A percentile compares a stretch with the other conserved stretches of the same genome.
phyloP scores from a whole-genome alignment of 2,113 vertebrate species.

The Tricholaema leucomelas region DNA sequence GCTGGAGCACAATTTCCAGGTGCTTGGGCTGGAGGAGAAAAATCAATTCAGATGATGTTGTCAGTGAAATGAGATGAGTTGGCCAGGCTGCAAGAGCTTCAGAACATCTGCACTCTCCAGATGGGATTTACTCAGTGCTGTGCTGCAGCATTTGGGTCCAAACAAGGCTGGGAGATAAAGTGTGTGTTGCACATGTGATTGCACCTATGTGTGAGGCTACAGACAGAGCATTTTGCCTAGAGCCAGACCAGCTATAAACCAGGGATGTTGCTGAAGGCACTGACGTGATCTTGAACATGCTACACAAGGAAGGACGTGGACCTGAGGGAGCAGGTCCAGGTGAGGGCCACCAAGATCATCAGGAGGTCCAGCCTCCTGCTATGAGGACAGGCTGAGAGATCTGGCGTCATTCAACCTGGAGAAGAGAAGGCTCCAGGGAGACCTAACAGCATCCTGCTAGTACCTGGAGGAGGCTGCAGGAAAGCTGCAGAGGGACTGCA shows the following conservation, averaged over 20 bases:
- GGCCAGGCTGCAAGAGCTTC: not conserved
- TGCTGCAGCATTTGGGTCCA: not conserved
- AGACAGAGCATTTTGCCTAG: not conserved
- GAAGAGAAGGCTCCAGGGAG: too few relatives aligned
- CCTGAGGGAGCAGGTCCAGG: too few relatives aligned
- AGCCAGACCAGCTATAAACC: not conserved
- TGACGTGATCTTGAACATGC: not conserved
- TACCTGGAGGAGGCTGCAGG: too few relatives aligned
- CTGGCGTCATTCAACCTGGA: too few relatives aligned
- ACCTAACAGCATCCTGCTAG: too few relatives aligned
- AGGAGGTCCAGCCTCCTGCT: too few relatives aligned
- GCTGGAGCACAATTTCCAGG: not conserved
- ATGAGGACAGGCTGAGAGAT: too few relatives aligned
- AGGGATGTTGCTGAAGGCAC: not conserved
- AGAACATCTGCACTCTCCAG: conserved; percentile 27
- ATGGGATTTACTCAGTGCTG: not conserved
- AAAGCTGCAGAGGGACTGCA: too few relatives aligned
- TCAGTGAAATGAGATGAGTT: not conserved
- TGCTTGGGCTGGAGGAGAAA: not conserved
- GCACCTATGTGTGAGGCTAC: not conserved
- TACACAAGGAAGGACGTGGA: not conserved
- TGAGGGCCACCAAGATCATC: too few relatives aligned
- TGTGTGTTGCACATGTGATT: conserved; percentile 28
- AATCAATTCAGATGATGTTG: not conserved
- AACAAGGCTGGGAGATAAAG: conserved; percentile 17